These are phyloP conservation scores for Pelosia muscerda DNA, from an alignment of 2,888 invertebrate species.

Conservation along the genomic window DNA sequence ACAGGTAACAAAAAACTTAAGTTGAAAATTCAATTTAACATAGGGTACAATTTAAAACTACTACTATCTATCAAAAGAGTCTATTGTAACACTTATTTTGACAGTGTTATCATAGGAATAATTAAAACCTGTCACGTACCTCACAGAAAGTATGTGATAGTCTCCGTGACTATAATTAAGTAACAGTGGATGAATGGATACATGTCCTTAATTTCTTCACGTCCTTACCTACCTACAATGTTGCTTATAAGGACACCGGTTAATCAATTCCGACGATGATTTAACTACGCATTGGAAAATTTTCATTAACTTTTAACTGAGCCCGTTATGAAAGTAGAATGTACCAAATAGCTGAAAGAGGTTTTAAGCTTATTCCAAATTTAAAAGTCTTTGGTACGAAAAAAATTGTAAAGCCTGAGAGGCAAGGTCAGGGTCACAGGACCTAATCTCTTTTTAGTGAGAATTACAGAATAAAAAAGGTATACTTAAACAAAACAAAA, in stretches of 20 bases:
- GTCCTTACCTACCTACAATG: constrained; percentile 46
- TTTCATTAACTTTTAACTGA: neutral
- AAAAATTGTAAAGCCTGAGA: neutral
- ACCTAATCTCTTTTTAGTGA: too few species aligned
- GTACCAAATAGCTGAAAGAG: neutral
- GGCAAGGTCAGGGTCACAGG: too few species aligned
- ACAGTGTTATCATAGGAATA: constrained; percentile 29
- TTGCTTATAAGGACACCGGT: constrained; percentile 32
- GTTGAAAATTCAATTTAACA: neutral
- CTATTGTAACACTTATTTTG: constrained; percentile 22
- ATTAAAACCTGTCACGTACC: constrained; percentile 40
- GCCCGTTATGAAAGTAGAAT: neutral
- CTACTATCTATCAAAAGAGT: neutral
- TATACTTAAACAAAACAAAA: too few species aligned
- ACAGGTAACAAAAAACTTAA: neutral
- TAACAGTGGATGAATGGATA: constrained; percentile 37
- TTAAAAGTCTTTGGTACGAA: neutral
- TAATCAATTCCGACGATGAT: constrained; percentile 15
- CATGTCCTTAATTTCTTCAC: constrained; percentile 45
- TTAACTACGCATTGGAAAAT: neutral
- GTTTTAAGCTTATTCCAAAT: neutral
- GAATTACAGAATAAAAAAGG: too few species aligned
- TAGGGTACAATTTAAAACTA: neutral
- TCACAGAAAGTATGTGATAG: constrained; percentile 30
- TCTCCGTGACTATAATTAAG: constrained; percentile 45